Conservation (phyloP, 2,888 invertebrate genomes). For the Cyclophora punctaria region DNA sequence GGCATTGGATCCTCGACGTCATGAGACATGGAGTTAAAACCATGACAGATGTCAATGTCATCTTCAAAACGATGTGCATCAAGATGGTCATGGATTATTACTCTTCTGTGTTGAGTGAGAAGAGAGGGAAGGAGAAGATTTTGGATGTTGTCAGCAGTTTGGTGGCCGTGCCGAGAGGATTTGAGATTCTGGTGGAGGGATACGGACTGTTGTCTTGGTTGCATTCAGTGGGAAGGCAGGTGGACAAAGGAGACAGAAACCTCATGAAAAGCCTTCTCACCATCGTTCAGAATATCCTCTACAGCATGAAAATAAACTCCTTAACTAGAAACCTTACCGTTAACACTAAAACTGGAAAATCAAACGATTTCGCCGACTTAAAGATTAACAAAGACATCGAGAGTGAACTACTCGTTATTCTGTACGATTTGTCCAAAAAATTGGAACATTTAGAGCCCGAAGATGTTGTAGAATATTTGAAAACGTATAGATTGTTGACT, state of each 20-base stretch:
- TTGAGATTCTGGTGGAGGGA: constrained; percentile 78
- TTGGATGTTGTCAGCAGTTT: constrained; percentile 78
- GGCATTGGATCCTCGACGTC: constrained; percentile 85
- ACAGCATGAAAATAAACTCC: constrained; percentile 42
- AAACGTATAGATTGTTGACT: constrained; percentile 41
- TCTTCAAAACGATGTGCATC: constrained; percentile 82
- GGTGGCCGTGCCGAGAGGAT: constrained; percentile 78
- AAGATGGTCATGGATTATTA: constrained; percentile 86
- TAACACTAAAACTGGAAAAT: constrained; percentile 29
- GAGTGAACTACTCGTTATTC: constrained; percentile 44
- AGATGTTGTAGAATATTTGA: constrained; percentile 38
- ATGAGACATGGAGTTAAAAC: constrained; percentile 85
- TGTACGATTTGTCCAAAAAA: constrained; percentile 40
- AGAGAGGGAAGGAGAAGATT: constrained; percentile 77
- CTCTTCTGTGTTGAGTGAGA: constrained; percentile 77
- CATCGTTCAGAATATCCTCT: constrained; percentile 41
- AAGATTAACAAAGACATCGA: constrained; percentile 56
- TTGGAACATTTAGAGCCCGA: constrained; percentile 36
- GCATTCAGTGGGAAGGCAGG: constrained; percentile 39
- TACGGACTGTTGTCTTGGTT: constrained; percentile 85
- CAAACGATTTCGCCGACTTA: constrained; percentile 34
- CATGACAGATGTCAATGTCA: constrained; percentile 82
- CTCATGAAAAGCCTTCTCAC: constrained; percentile 35
- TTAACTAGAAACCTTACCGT: constrained; percentile 35
- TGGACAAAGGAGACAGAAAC: constrained; percentile 37